These are phyloP conservation scores for Drosophila pseudoananassae DNA, from an alignment of 1,140 invertebrate species.

Conservation along the genomic window DNA sequence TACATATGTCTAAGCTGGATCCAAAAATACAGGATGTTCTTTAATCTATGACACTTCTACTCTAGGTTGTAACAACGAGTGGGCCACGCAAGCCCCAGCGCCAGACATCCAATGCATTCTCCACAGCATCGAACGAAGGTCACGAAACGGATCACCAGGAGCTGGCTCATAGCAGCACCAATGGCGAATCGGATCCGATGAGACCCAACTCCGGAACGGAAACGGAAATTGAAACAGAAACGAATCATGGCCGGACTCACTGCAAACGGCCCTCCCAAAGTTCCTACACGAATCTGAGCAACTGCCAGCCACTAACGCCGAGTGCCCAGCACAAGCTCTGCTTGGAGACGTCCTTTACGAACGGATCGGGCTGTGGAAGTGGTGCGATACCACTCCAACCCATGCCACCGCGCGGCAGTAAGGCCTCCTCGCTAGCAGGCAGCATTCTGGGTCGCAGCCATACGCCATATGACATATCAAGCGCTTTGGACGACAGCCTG, in stretches of 20 bases:
- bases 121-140: constrained; percentile 70
- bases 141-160: constrained; percentile 50
- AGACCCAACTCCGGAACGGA: constrained; percentile 7
- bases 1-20: neutral
- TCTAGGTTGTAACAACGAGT: constrained; percentile 90
- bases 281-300: constrained; percentile 74
- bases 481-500: constrained; percentile 71
- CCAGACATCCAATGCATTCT: constrained; percentile 83
- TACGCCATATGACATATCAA: constrained; percentile 79
- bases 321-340: constrained; percentile 87
- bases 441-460: constrained; percentile 81
- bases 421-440: constrained; percentile 84
- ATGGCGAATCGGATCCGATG: constrained; percentile 6
- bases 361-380: constrained; percentile 53
- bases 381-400: constrained; percentile 57
- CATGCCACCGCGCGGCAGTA: constrained; percentile 56
- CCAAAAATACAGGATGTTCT: neutral
- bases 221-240: constrained; percentile 4
- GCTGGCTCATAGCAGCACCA: neutral
- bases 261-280: constrained; percentile 53
- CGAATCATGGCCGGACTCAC: constrained; percentile 15
- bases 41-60: constrained; percentile 15
- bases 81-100: constrained; percentile 90
- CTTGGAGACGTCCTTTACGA: constrained; percentile 91
- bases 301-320: constrained; percentile 78